Base-by-base conservation (phyloP, 2,113 vertebrate species). In the Strix uralensis region DNA sequence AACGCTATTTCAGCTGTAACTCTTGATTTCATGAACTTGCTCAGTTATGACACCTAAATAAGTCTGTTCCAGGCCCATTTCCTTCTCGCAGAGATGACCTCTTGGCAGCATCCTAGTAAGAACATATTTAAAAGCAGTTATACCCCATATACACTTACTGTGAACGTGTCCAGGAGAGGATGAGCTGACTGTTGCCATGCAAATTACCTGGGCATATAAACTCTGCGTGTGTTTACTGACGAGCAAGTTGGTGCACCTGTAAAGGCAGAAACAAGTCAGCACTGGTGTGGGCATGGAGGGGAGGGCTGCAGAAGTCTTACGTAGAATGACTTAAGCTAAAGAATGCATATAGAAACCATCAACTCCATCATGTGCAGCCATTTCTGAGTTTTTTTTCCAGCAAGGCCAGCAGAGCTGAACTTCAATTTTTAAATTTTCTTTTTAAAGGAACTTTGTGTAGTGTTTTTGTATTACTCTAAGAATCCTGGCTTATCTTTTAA, bases 291-390 rank as follows among this genome's bases (percentile, higher is more conserved):
- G 4, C 2, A 6, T 8, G 29, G 36, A 36, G 26, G 36, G 25
- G 71, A 73, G 40, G 47, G 4, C 62, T 95, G 49, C 58, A 6
- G 5, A 38, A 36, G 27, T 6, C 38, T 67, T 7, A 3, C 4
- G 4, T 5, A 14, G 26, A 42, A 21, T 20, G 47, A 5, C 22
- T 52, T 27, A 5, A 40, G 19, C 16, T 67, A 22, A 67, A 34
- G 14, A 42, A 9, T 3, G 3, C 0, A 0, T 3, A 3, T 0
- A 34, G 54, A 32, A 87, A 73, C 21, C 52, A 22, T 44, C 30
- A 29, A 0, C 10, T 42, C 46, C 52, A 4, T 11, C 22, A 3
- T 7, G 10, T 27, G 38, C 3, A 5, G 42, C 11, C 4, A 0
- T 21, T 55, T 34, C 66, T 59, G 42, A 40, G 46, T 2, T 25